Conservation (phyloP, 1,140 invertebrate genomes). For the Trichonephila clavata region DNA sequence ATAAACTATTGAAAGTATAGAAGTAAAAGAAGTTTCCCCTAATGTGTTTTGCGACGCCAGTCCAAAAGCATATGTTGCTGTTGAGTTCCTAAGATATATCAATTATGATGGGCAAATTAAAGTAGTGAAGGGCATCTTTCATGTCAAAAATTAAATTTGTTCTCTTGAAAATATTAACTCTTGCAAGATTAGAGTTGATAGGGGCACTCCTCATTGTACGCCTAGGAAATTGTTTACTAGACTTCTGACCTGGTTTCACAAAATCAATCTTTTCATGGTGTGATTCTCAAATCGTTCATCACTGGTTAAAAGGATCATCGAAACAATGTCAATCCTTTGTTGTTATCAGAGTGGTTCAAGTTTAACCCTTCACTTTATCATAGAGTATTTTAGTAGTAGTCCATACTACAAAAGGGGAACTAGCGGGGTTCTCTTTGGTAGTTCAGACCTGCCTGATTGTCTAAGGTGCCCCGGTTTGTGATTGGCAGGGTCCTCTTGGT, state of each 20-base stretch:
- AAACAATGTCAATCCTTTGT: constrained; percentile 80
- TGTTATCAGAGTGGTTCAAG: constrained; percentile 79
- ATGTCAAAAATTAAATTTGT: background rate
- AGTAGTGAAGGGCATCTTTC: background rate
- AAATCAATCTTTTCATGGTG: constrained; percentile 73
- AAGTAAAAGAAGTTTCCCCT: background rate
- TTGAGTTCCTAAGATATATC: background rate
- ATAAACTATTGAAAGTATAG: background rate
- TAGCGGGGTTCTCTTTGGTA: background rate
- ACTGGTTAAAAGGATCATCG: constrained; percentile 79
- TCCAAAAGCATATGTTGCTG: background rate
- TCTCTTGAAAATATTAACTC: background rate
- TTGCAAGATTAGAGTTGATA: constrained; percentile 13
- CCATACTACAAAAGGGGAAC: background rate
- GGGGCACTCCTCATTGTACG: background rate
- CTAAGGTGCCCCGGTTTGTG: background rate
- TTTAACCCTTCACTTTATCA: constrained; percentile 74
- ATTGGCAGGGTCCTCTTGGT: too few relatives aligned
- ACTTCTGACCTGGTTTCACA: too few relatives aligned
- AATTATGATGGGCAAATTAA: background rate
- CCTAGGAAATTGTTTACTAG: background rate
- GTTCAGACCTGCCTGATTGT: background rate
- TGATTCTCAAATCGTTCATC: constrained; percentile 80
- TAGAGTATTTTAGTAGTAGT: background rate
- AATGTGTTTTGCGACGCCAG: background rate